These are phyloP conservation scores for Dinocampus coccinellae DNA, from an alignment of 2,888 invertebrate species.

Conservation along the genomic window DNA sequence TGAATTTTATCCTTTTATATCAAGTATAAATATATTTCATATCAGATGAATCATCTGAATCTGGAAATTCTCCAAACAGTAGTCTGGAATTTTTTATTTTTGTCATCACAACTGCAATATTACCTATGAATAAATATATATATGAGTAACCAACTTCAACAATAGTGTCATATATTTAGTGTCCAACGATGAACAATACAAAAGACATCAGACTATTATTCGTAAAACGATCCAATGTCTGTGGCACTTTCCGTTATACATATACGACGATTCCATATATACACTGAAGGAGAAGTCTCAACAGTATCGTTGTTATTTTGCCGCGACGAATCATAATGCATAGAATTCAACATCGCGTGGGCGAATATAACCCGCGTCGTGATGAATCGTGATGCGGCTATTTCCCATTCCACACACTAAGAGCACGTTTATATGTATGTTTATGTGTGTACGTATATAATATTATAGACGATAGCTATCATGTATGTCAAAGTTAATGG, in stretches of 20 bases:
- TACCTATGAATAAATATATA: not conserved
- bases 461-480: constrained; percentile 45
- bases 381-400: constrained; percentile 47
- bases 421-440: not conserved
- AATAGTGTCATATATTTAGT: constrained; percentile 27
- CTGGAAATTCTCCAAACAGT: not conserved
- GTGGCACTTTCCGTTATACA: constrained; percentile 19
- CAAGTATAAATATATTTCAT: too few relatives aligned
- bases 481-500: constrained; percentile 38
- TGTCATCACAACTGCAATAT: constrained; percentile 1
- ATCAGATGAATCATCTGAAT: not conserved
- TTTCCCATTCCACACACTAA: constrained; percentile 39
- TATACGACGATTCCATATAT: constrained; percentile 19
- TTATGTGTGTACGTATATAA: not conserved
- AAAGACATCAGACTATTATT: constrained; percentile 20
- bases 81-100: constrained; percentile 8
- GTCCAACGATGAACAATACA: constrained; percentile 26
- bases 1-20: too few relatives aligned
- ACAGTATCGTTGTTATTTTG: constrained; percentile 43
- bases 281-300: constrained; percentile 11
- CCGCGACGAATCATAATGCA: constrained; percentile 47
- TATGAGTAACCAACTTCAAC: not conserved
- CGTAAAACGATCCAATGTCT: constrained; percentile 24
- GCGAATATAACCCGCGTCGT: constrained; percentile 34
- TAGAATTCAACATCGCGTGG: constrained; percentile 43